Evolutionary conservation across 2,888 invertebrate genomes (phyloP).

Genomic region (Ectemnius cavifrons): DNA sequence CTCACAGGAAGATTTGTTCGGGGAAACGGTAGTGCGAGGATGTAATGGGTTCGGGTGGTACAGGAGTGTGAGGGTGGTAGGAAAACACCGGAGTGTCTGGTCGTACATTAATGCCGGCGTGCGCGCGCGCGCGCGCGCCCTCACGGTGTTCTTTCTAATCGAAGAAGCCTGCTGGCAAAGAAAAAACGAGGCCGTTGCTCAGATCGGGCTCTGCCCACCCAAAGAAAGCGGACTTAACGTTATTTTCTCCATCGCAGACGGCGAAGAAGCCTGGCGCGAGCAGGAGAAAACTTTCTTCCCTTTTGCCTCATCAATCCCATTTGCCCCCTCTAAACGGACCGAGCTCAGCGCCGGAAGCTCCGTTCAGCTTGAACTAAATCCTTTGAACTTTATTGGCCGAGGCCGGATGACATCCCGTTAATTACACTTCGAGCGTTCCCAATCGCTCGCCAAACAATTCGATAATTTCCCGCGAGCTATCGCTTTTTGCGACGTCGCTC

Average conservation of each 20-base stretch:
- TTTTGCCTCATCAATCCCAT: conserved; percentile 53
- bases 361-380: conserved; percentile 59
- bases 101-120: conserved; percentile 50
- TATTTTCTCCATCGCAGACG: conserved; percentile 41
- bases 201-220: conserved; percentile 11
- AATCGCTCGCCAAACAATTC: conserved; percentile 36
- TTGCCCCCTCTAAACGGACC: conserved; percentile 30
- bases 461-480: conserved; percentile 32
- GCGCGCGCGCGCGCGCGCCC: conserved; percentile 16
- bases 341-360: conserved; percentile 35
- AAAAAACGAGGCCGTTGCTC: conserved; percentile 35
- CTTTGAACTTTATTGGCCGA: conserved; percentile 64
- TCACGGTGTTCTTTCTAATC: conserved; percentile 35
- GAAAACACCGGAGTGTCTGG: conserved; percentile 37
- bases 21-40: conserved; percentile 16
- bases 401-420: conserved; percentile 63
- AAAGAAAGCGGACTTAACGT: conserved; percentile 60
- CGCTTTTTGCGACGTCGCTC: too few species aligned
- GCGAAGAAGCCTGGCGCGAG: too few species aligned
- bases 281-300: conserved; percentile 9
- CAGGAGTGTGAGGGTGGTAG: conserved; percentile 23
- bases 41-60: conserved; percentile 28
- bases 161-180: conserved; percentile 27
- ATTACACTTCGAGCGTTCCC: conserved; percentile 57
- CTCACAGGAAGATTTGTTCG: conserved; percentile 44